These are phyloP conservation scores for Muscina levida DNA, from an alignment of 2,888 invertebrate genomes.

Conservation along the genomic window DNA sequence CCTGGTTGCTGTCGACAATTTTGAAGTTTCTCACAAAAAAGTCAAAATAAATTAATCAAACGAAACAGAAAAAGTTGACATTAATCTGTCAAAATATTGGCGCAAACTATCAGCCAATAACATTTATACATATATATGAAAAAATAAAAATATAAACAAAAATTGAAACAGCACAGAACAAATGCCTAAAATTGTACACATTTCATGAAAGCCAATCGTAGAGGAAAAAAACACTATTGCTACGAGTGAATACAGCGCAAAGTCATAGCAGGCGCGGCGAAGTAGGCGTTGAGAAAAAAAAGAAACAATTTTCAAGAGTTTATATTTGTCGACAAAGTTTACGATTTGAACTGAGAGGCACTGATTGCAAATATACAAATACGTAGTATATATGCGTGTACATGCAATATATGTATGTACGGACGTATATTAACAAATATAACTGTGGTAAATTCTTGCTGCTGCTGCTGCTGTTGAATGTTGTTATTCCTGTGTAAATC, in stretches of 20 bases:
- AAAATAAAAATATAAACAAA: constrained; percentile 64
- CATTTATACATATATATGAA: constrained; percentile 63
- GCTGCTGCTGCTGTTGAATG: constrained; percentile 4
- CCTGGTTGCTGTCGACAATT: constrained; percentile 39
- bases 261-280: constrained; percentile 66
- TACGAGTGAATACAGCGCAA: constrained; percentile 63
- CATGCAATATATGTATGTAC: no score
- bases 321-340: no score
- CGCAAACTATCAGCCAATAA: constrained; percentile 60
- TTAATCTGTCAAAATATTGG: constrained; percentile 67
- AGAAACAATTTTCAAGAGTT: constrained; percentile 1
- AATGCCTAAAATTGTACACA: constrained; percentile 51
- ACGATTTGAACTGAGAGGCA: no score
- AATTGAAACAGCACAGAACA: not conserved
- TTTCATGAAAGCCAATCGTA: constrained; percentile 46
- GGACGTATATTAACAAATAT: no score
- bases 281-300: constrained; percentile 59
- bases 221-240: constrained; percentile 55
- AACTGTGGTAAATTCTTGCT: not conserved
- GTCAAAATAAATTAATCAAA: constrained; percentile 66
- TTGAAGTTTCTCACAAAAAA: constrained; percentile 66
- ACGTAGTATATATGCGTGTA: no score
- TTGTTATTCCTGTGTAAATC: not conserved
- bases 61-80: constrained; percentile 58
- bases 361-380: no score